These are phyloP conservation scores for Chrysopilus asiliformis DNA, from an alignment of 2,888 invertebrate genomes.

Conservation along the genomic window DNA sequence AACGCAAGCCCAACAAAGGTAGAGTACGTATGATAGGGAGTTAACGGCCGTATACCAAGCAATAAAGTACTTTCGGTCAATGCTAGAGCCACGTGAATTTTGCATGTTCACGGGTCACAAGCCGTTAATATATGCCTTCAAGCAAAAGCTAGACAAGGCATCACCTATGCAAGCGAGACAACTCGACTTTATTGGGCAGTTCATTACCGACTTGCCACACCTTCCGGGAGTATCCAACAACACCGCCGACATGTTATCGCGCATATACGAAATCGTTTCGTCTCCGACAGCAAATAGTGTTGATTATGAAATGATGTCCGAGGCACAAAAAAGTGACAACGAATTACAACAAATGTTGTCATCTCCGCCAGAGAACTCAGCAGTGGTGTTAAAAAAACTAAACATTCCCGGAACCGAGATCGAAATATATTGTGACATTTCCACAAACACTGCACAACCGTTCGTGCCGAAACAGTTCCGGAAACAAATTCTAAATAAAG, in stretches of 20 bases:
- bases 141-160: not conserved
- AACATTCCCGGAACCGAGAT: not conserved
- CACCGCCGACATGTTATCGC: not conserved
- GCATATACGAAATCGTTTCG: not conserved
- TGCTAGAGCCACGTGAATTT: conserved; percentile 1
- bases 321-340: not conserved
- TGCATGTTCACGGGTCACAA: not conserved
- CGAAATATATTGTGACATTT: conserved; percentile 6
- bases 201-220: not conserved
- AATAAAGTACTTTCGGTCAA: not conserved
- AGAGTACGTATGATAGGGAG: conserved; percentile 2
- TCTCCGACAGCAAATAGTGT: not conserved
- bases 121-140: not conserved
- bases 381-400: not conserved
- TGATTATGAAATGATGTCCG: not conserved
- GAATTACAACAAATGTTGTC: not conserved
- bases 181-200: not conserved
- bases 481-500: not conserved
- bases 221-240: not conserved
- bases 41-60: not conserved
- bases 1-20: not conserved
- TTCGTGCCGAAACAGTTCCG: conserved; percentile 1
- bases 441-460: conserved; percentile 2
- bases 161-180: not conserved
- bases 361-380: not conserved